Evolutionary conservation across 2,888 invertebrate species (phyloP).

Genomic region (Archips crataeganus): DNA sequence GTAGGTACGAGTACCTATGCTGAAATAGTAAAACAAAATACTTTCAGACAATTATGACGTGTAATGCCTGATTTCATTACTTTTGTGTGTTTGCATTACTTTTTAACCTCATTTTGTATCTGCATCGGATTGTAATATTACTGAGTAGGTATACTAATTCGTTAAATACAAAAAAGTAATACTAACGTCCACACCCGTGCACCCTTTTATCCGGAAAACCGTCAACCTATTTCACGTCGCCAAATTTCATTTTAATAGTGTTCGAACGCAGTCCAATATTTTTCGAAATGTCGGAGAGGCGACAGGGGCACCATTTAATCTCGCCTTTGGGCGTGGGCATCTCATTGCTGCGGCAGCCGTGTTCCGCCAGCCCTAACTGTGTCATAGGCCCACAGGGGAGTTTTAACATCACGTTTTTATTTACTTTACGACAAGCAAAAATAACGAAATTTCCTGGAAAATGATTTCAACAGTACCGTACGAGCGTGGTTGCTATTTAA

Average conservation of each 20-base stretch:
- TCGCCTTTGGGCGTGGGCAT: slow-evolving; percentile 59
- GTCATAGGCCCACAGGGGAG: slow-evolving; percentile 22
- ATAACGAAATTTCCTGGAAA: slow-evolving; percentile 16
- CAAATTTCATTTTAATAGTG: slow-evolving; percentile 61
- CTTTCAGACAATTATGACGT: not conserved
- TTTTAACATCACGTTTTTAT: slow-evolving; percentile 36
- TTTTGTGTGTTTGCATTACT: not conserved
- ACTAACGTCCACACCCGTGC: not conserved
- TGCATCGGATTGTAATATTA: not conserved
- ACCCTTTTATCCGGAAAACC: not conserved
- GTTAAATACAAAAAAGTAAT: not conserved
- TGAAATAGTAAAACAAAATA: not conserved
- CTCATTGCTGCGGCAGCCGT: slow-evolving; percentile 57
- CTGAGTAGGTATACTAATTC: not conserved
- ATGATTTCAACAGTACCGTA: not conserved
- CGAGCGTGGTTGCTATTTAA: not conserved
- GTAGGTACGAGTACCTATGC: too few relatives aligned
- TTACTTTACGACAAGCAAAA: slow-evolving; percentile 19
- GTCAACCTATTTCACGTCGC: slow-evolving; percentile 40
- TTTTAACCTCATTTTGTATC: not conserved
- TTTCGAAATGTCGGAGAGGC: slow-evolving; percentile 65
- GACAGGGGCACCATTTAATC: slow-evolving; percentile 64
- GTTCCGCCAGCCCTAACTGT: slow-evolving; percentile 29
- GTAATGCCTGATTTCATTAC: not conserved
- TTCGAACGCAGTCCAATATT: slow-evolving; percentile 68